These are phyloP conservation scores for Agrypnia vestita DNA, from an alignment of 1,140 invertebrate genomes.

Conservation along the genomic window DNA sequence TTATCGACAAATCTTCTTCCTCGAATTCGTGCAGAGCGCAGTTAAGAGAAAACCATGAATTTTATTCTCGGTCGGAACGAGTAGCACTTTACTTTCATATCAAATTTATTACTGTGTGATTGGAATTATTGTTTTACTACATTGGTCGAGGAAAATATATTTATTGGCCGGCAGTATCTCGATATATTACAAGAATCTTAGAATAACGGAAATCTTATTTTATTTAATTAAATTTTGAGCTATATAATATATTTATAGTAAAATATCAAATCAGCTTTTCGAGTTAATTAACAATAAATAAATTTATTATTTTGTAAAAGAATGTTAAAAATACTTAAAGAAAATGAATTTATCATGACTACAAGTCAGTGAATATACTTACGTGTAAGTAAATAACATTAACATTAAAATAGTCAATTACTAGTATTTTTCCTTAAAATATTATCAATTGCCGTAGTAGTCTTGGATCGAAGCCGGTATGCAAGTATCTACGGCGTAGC, in stretches of 20 bases:
- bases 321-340: slow-evolving; percentile 1
- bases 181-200: too few relatives aligned
- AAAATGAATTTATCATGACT: neutral
- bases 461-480: slow-evolving; percentile 1
- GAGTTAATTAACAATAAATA: too few relatives aligned
- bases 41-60: slow-evolving; percentile 14
- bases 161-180: slow-evolving; percentile 3
- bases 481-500: slow-evolving; percentile 33
- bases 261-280: too few relatives aligned
- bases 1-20: neutral
- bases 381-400: too few relatives aligned
- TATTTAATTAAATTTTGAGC: too few relatives aligned
- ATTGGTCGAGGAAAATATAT: slow-evolving; percentile 49
- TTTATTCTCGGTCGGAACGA: slow-evolving; percentile 52
- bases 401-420: too few relatives aligned
- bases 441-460: neutral
- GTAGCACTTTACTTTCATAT: slow-evolving; percentile 51
- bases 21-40: neutral
- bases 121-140: slow-evolving; percentile 59
- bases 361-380: too few relatives aligned
- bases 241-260: too few relatives aligned
- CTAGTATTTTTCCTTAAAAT: too few relatives aligned
- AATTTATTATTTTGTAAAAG: neutral
- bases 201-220: too few relatives aligned
- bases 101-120: slow-evolving; percentile 61